Evolutionary conservation across 2,113 vertebrate species (phyloP), one percentile per base, ranked within the genome.

Genomic region (Neoarius graeffei): DNA sequence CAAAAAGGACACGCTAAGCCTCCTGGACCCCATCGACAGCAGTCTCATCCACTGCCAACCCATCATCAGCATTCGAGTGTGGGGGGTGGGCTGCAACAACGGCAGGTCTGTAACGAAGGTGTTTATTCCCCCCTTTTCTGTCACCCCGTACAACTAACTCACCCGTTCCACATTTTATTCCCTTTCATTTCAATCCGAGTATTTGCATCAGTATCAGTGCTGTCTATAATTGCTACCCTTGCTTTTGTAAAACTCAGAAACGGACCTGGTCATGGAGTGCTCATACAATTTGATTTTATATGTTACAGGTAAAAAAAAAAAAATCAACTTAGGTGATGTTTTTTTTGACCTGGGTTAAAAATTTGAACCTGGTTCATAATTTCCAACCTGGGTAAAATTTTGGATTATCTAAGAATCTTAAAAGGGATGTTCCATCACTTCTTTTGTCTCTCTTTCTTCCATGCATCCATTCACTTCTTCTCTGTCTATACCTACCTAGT

Each of bases 81-180:
- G 98, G 98, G 98, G 98, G 0, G 98, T 99, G 89, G 98, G 98
- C 94, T 98, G 98, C 95, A 96, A 98, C 94, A 97, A 98, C 0
- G 98, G 98, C 95, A 98, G 98, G 98, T 98, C 91, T 95, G 96
- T 88, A 88, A 81, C 17, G 74, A 17, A 15, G 1, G 11, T 79
- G 23, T 73, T 17, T 71, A 42, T 42, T 7, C 7, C 11, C 17
- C 15, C 17, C 7, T 9, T 30, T 48, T 74, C 48, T 20, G 35
- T 8, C 35, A 48, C 35, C 23, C 19, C 48, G 35, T 74, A 35
- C 30, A 15, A 73, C 35, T 42, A 73, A 48, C 17, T 42, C 69
- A 19, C 30, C 30, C 15, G 19, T 73, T 42, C 42, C 14, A 42
- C 25, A 73, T 76, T 76, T 67, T 86, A 27, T 25, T 69, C 7